A percentile compares a stretch with the other conserved stretches of the same genome.
These are phyloP conservation scores for Enteromius trimaculatus DNA, from an alignment of 2,797 vertebrate species.

Conservation along the genomic window DNA sequence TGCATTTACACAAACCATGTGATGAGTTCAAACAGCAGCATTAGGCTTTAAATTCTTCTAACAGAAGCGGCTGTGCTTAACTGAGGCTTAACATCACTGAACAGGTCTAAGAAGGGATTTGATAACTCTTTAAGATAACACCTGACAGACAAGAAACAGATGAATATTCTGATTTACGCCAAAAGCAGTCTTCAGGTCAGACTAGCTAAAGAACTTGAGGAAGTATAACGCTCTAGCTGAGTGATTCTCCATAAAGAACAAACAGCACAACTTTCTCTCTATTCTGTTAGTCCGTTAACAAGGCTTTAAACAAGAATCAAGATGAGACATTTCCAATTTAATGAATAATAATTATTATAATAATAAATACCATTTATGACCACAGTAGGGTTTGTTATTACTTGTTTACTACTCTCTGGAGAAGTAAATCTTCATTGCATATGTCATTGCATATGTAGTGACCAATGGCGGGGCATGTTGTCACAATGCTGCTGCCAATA, in stretches of 20 bases:
- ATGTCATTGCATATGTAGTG: too few species aligned
- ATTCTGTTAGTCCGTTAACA: constrained; percentile 41
- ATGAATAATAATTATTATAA: too few species aligned
- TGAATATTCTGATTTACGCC: constrained; percentile 1
- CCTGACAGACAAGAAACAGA: constrained; percentile 40
- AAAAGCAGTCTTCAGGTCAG: not conserved
- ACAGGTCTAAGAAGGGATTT: constrained; percentile 40
- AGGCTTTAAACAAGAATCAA: not conserved
- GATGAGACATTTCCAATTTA: constrained; percentile 14
- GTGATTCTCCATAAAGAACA: not conserved
- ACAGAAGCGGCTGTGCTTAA: constrained; percentile 18
- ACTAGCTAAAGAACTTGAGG: constrained; percentile 21
- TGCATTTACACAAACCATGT: constrained; percentile 60
- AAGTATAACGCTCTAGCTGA: constrained; percentile 5
- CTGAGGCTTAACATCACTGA: constrained; percentile 39
- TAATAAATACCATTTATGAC: too few species aligned
- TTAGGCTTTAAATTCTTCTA: constrained; percentile 7
- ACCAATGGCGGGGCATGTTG: too few species aligned
- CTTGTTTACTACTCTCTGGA: too few species aligned
- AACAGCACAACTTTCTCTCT: constrained; percentile 14
- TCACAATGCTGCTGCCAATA: too few species aligned
- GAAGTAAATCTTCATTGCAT: too few species aligned
- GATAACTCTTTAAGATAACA: constrained; percentile 38
- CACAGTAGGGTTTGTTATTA: too few species aligned
- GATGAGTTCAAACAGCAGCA: constrained; percentile 35